phyloP scores from a whole-genome alignment of 1,140 invertebrate genomes.

The Drosophila nigrodunni region DNA sequence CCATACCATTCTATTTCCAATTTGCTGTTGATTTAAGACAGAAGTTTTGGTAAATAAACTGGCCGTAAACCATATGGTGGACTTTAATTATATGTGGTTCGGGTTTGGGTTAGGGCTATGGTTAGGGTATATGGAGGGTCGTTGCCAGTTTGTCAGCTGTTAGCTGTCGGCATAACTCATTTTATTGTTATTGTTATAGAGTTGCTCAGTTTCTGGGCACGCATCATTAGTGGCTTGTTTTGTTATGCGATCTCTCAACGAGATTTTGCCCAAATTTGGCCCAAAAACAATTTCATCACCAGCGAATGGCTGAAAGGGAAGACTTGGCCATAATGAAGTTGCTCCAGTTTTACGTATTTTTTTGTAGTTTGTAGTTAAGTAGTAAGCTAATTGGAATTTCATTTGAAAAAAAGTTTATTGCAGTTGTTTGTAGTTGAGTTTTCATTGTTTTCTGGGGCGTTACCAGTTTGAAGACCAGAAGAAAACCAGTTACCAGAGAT shows the following conservation, averaged over 20 bases:
- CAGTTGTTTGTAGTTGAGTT: constrained; percentile 11
- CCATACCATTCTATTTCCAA: neutral
- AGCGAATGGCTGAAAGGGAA: constrained; percentile 22
- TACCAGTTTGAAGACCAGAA: neutral
- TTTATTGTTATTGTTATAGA: constrained; percentile 8
- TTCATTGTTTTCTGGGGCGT: neutral
- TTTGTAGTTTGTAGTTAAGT: neutral
- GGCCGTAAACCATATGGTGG: constrained; percentile 6
- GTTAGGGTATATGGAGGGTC: constrained; percentile 18
- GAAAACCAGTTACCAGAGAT: constrained; percentile 65
- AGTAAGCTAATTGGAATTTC: constrained; percentile 71
- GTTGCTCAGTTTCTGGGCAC: constrained; percentile 22
- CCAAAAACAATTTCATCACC: constrained; percentile 60
- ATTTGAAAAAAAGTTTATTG: constrained; percentile 58
- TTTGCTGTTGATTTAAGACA: neutral
- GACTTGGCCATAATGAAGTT: constrained; percentile 63
- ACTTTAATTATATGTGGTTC: neutral
- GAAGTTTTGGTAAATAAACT: constrained; percentile 9
- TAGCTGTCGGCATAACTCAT: constrained; percentile 7
- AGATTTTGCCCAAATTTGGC: constrained; percentile 57
- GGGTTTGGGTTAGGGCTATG: neutral
- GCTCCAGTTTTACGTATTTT: constrained; percentile 59
- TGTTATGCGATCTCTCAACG: constrained; percentile 71
- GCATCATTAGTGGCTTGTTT: constrained; percentile 73
- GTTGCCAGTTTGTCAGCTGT: constrained; percentile 7